Conservation (phyloP, 2,797 vertebrate genomes). For the Heliangelus exortis region DNA sequence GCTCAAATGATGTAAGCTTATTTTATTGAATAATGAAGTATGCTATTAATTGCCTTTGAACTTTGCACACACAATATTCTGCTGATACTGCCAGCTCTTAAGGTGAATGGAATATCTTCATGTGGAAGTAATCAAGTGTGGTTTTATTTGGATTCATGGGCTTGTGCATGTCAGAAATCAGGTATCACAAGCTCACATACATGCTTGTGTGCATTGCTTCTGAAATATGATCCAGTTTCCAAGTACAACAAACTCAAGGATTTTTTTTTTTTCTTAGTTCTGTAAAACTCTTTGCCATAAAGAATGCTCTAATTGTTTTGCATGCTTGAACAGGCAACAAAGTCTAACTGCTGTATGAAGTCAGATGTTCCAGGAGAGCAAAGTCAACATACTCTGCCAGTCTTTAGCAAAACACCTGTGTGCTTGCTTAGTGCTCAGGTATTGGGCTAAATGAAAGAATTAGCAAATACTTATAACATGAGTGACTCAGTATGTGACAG, state of each 20-base stretch:
- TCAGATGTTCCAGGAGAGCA: rapidly evolving
- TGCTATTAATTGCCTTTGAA: not conserved
- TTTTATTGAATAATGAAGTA: not conserved
- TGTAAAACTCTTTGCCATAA: not conserved
- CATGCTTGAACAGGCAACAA: not conserved
- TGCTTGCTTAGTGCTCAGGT: not conserved
- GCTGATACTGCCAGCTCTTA: not conserved
- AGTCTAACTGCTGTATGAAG: not conserved
- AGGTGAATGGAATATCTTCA: not conserved
- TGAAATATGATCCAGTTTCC: not conserved
- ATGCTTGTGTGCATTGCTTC: not conserved
- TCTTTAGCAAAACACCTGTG: not conserved
- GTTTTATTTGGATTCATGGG: not conserved
- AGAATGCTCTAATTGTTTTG: not conserved
- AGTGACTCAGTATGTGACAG: not conserved
- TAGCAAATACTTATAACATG: not conserved
- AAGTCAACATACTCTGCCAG: not conserved
- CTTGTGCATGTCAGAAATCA: not conserved
- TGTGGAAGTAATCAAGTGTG: not conserved
- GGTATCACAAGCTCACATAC: not conserved
- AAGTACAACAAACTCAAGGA: no score
- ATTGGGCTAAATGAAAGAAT: not conserved
- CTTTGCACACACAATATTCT: not conserved
- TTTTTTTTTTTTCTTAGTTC: not conserved
- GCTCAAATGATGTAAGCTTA: not conserved